A percentile compares a stretch with the other conserved stretches of the same genome.
These are phyloP conservation scores for Chouioia cunea DNA, from an alignment of 2,888 invertebrate genomes.

Conservation along the genomic window DNA sequence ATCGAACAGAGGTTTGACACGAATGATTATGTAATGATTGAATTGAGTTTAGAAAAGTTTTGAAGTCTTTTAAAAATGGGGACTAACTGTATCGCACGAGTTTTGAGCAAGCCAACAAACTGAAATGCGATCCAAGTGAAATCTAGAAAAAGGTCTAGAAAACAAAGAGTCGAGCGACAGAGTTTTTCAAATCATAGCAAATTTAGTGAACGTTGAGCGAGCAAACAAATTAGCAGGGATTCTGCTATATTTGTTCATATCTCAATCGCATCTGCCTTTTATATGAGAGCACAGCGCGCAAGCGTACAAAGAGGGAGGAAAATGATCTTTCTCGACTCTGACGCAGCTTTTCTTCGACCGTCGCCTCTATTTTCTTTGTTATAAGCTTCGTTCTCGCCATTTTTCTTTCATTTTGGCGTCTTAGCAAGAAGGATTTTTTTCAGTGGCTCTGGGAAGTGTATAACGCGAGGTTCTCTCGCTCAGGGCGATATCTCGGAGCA, in stretches of 20 bases:
- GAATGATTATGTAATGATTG: too few species aligned
- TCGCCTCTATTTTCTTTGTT: constrained; percentile 10
- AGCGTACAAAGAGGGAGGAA: constrained; percentile 6
- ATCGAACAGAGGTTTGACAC: too few species aligned
- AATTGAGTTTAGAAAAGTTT: too few species aligned
- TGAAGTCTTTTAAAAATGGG: too few species aligned
- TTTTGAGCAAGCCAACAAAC: too few species aligned
- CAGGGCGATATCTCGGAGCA: constrained; percentile 51
- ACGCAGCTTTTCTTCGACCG: constrained; percentile 5
- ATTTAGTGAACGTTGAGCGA: neutral
- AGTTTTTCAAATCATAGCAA: neutral
- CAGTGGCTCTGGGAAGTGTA: too few species aligned
- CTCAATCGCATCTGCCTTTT: constrained; percentile 26
- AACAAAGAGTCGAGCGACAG: too few species aligned
- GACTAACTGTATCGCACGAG: too few species aligned
- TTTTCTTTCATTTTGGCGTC: constrained; percentile 43
- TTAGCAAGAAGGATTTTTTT: constrained; percentile 5
- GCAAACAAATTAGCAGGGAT: constrained; percentile 25
- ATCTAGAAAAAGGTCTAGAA: too few species aligned
- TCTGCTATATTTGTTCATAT: constrained; percentile 33
- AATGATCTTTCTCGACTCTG: constrained; percentile 9
- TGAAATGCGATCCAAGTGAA: too few species aligned
- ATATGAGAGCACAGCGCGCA: neutral
- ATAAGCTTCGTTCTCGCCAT: constrained; percentile 41
- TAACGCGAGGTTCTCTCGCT: too few species aligned